A percentile compares a stretch with the other conserved stretches of the same genome.
phyloP scores from a whole-genome alignment of 2,113 vertebrate species.

The Copsychus sechellarum region DNA sequence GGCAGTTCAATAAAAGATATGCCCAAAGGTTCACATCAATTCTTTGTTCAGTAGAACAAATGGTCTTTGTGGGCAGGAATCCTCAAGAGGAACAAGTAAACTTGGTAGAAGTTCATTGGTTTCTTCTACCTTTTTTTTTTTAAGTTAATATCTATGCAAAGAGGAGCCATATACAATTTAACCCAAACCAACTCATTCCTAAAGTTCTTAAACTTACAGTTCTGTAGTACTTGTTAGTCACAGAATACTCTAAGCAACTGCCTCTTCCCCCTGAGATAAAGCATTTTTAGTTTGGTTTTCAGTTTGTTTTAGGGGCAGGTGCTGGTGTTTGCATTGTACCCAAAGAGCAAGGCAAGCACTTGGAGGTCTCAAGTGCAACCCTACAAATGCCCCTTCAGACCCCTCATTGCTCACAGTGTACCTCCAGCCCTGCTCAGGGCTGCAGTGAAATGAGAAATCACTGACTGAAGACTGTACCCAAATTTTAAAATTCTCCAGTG shows the following conservation, averaged over 20 bases:
- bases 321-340: background rate
- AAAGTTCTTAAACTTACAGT: background rate
- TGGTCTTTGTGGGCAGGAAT: background rate
- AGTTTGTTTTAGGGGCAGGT: background rate
- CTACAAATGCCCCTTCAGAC: background rate
- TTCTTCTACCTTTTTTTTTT: background rate
- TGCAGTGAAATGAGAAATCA: background rate
- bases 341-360: background rate
- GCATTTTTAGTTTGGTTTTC: background rate
- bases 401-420: accelerated
- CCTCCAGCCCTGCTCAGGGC: background rate
- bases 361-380: background rate
- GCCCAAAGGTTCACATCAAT: background rate
- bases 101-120: background rate
- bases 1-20: background rate
- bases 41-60: background rate
- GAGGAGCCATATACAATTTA: background rate
- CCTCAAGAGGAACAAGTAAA: background rate
- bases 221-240: background rate
- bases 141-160: background rate
- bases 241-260: background rate
- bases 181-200: background rate
- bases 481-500: background rate
- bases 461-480: background rate
- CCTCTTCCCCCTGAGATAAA: background rate